Evolutionary conservation across 2,797 vertebrate species (phyloP).

Genomic region (Lateolabrax maculatus): DNA sequence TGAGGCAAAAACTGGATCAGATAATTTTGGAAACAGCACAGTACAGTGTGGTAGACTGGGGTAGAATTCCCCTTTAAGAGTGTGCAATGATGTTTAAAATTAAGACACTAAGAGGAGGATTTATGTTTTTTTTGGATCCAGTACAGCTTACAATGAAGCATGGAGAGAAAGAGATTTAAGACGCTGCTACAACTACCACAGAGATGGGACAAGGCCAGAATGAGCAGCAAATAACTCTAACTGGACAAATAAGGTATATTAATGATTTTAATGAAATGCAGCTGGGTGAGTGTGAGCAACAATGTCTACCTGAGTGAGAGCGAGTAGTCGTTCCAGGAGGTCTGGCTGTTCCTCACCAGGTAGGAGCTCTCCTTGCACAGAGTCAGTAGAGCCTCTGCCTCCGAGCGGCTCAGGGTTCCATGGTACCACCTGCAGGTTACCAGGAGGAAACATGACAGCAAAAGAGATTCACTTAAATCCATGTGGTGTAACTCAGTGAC

Average conservation of each 20-base stretch:
- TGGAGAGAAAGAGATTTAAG: not conserved
- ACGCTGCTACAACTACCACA: not conserved
- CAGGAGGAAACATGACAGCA: conserved; percentile 1
- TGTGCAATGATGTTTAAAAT: not conserved
- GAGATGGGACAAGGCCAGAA: not conserved
- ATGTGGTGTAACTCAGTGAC: not conserved
- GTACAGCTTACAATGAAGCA: not conserved
- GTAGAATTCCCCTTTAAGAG: conserved; percentile 40
- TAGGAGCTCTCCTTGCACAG: conserved; percentile 97
- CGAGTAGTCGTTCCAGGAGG: conserved; percentile 90
- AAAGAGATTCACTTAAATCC: not conserved
- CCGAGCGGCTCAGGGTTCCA: conserved; percentile 89
- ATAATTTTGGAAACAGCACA: conserved; percentile 15
- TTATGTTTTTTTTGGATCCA: not conserved
- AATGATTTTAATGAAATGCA: not conserved
- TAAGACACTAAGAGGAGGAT: not conserved
- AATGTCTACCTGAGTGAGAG: conserved; percentile 92
- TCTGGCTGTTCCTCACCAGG: conserved; percentile 95
- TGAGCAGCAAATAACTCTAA: not conserved
- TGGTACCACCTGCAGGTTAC: conserved; percentile 93
- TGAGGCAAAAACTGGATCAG: conserved; percentile 24
- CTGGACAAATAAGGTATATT: not conserved
- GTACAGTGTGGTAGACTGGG: not conserved
- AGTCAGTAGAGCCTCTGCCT: conserved; percentile 91
- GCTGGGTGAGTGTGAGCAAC: not conserved